Evolutionary conservation across 2,888 invertebrate species (phyloP).

Genomic region (Acanthosepion esculentum): DNA sequence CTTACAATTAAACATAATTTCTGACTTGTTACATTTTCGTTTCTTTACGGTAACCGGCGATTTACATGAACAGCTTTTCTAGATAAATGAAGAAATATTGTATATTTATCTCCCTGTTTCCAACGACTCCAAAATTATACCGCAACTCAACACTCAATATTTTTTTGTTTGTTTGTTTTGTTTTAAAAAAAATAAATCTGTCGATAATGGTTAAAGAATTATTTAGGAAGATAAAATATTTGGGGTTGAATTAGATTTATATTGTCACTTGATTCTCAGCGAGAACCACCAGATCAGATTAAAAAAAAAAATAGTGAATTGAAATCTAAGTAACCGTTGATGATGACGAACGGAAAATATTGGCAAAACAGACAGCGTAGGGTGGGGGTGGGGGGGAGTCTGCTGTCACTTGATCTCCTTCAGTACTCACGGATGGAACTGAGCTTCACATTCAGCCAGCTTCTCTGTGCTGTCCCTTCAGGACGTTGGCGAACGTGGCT

Average conservation of each 20-base stretch:
- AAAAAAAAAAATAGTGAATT: too few relatives aligned
- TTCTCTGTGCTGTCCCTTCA: too few relatives aligned
- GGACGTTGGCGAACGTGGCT: too few relatives aligned
- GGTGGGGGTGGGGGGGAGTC: rapidly evolving
- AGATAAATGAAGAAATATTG: too few relatives aligned
- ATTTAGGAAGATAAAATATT: not conserved
- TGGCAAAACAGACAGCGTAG: not conserved
- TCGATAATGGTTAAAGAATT: not conserved
- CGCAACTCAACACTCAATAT: not conserved
- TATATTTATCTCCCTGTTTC: not conserved
- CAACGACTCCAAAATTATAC: not conserved
- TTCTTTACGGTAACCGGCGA: not conserved
- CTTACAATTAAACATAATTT: not conserved
- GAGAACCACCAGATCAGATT: not conserved
- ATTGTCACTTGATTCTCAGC: not conserved
- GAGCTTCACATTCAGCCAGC: not conserved
- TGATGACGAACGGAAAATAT: not conserved
- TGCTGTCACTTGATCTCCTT: not conserved
- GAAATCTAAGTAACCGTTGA: not conserved
- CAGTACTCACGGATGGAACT: not conserved
- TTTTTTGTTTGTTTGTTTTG: not conserved
- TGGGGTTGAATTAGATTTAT: not conserved
- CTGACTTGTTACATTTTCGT: not conserved
- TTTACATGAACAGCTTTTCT: not conserved
- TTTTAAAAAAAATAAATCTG: not conserved